phyloP scores from a whole-genome alignment of 2,797 vertebrate species.

The Microhierax caerulescens region DNA sequence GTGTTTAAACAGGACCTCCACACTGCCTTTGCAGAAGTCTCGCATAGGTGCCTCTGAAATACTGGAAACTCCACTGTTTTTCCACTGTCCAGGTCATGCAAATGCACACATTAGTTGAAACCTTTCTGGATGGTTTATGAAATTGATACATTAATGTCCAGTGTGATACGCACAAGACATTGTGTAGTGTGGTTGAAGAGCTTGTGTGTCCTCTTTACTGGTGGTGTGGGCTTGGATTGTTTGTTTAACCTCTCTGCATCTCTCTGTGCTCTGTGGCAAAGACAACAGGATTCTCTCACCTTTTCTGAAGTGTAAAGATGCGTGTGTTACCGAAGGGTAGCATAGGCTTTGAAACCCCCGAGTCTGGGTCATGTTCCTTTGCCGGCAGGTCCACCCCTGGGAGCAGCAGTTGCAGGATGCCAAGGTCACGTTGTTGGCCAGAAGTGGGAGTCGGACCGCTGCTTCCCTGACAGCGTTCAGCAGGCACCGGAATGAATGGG shows the following conservation, averaged over 20 bases:
- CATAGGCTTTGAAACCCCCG: neutral
- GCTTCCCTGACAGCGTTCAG: neutral
- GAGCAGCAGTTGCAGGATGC: neutral
- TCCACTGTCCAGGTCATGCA: neutral
- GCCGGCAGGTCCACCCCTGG: neutral
- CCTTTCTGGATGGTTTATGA: too few species aligned
- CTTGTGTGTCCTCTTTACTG: accelerated
- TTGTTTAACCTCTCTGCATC: neutral
- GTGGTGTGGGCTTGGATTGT: neutral
- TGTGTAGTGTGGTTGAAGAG: neutral
- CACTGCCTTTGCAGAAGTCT: neutral
- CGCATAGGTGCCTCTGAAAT: neutral
- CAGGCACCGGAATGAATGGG: neutral
- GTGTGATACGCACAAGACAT: neutral
- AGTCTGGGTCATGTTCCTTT: neutral
- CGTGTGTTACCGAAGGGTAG: neutral
- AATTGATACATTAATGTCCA: neutral
- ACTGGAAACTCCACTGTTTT: accelerated
- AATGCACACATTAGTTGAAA: neutral
- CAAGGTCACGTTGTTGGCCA: accelerated
- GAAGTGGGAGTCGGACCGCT: neutral
- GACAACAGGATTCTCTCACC: neutral
- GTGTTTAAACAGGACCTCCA: neutral
- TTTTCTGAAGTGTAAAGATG: neutral
- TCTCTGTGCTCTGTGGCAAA: neutral